Conservation (phyloP, 2,113 vertebrate species). For the Procavia capensis region DNA sequence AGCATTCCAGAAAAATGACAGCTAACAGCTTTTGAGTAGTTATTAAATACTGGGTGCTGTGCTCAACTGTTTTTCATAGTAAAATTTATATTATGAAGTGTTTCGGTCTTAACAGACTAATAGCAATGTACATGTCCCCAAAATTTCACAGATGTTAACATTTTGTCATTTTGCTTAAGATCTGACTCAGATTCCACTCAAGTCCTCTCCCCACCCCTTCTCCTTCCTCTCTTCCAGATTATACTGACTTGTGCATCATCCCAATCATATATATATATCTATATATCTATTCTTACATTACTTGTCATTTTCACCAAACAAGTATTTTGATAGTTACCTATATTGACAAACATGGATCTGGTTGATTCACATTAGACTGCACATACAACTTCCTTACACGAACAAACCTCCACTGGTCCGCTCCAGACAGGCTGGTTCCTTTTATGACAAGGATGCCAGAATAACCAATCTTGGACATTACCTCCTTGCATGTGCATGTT, state of each 20-base stretch:
- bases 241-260: background rate
- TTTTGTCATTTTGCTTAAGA: conserved; percentile 23
- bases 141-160: conserved; percentile 27
- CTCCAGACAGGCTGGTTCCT: conserved; percentile 19
- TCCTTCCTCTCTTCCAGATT: background rate
- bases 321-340: conserved; percentile 65
- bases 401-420: background rate
- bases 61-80: conserved; percentile 21
- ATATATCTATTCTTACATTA: background rate
- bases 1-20: background rate
- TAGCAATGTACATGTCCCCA: background rate
- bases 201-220: background rate
- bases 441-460: conserved; percentile 13
- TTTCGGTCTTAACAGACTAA: background rate
- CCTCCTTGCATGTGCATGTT: background rate
- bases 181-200: background rate
- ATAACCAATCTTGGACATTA: conserved; percentile 13
- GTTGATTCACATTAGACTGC: conserved; percentile 31
- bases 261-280: background rate
- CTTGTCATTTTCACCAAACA: background rate
- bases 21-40: background rate
- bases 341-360: background rate
- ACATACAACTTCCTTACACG: conserved; percentile 10
- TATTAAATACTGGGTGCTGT: background rate
- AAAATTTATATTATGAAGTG: conserved; percentile 30